Evolutionary conservation across 2,797 vertebrate genomes (phyloP).

Genomic region (Phaenicophaeus curvirostris): DNA sequence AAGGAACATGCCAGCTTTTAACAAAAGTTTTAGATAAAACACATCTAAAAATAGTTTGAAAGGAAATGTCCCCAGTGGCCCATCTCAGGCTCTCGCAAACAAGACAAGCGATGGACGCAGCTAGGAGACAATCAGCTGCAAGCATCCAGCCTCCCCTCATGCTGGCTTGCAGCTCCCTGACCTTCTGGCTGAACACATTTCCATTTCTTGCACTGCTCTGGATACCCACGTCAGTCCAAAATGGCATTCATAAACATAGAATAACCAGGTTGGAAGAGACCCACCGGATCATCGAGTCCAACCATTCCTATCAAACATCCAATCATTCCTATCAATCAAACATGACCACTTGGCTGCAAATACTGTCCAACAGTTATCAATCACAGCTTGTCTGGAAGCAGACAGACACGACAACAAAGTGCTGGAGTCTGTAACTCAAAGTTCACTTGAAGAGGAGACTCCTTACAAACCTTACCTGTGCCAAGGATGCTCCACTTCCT

Average conservation of each 20-base stretch:
- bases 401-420: neutral
- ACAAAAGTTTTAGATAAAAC: neutral
- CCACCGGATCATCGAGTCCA: no score
- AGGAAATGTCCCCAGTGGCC: neutral
- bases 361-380: neutral
- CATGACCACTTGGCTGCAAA: neutral
- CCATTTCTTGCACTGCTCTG: neutral
- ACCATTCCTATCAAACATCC: no score
- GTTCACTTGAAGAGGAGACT: neutral
- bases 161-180: neutral
- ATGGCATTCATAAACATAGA: neutral
- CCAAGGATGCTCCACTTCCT: constrained; percentile 78
- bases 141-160: neutral
- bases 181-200: neutral
- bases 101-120: neutral
- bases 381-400: neutral
- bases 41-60: neutral
- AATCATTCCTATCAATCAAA: no score
- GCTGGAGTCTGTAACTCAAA: neutral
- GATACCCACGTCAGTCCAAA: neutral
- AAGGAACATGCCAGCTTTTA: neutral
- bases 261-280: no score
- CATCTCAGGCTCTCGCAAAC: neutral
- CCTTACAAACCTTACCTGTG: constrained; percentile 82
- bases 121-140: neutral